phyloP scores from a whole-genome alignment of 2,888 invertebrate genomes.

The Schrankia costaestrigalis region DNA sequence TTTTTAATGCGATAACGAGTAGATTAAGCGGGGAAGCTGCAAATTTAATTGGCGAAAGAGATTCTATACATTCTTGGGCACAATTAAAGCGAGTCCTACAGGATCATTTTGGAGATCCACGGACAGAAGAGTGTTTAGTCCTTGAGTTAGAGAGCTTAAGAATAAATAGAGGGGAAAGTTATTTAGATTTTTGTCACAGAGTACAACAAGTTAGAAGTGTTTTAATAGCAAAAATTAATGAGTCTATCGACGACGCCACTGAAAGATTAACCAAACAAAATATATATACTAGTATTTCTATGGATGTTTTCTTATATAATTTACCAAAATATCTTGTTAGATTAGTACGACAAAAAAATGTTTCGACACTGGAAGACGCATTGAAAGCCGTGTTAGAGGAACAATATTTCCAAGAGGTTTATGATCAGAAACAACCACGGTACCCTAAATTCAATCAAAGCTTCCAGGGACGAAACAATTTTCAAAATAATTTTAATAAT shows the following conservation, averaged over 20 bases:
- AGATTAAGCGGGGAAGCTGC: too few species aligned
- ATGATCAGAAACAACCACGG: too few species aligned
- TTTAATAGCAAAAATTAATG: not conserved
- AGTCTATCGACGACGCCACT: not conserved
- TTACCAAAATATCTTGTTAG: slow-evolving; percentile 3
- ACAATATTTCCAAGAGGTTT: too few species aligned
- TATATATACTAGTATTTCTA: slow-evolving; percentile 3
- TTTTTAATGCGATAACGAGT: too few species aligned
- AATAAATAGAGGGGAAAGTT: not conserved
- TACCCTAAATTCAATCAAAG: too few species aligned
- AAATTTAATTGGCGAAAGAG: not conserved
- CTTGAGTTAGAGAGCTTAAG: not conserved
- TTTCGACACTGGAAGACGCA: too few species aligned
- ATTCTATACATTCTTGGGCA: not conserved
- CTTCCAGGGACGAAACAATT: too few species aligned
- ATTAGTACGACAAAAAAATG: not conserved
- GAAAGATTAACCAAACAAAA: not conserved
- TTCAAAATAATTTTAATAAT: too few species aligned
- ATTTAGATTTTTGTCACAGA: slow-evolving; percentile 1
- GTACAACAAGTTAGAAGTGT: not conserved
- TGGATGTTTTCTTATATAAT: slow-evolving; percentile 7
- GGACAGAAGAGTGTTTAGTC: not conserved
- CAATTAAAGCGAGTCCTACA: not conserved
- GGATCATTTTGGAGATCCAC: slow-evolving; percentile 1
- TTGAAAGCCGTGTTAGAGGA: too few species aligned